These are phyloP conservation scores for Phengaris arion DNA, from an alignment of 2,888 invertebrate genomes.

Conservation along the genomic window DNA sequence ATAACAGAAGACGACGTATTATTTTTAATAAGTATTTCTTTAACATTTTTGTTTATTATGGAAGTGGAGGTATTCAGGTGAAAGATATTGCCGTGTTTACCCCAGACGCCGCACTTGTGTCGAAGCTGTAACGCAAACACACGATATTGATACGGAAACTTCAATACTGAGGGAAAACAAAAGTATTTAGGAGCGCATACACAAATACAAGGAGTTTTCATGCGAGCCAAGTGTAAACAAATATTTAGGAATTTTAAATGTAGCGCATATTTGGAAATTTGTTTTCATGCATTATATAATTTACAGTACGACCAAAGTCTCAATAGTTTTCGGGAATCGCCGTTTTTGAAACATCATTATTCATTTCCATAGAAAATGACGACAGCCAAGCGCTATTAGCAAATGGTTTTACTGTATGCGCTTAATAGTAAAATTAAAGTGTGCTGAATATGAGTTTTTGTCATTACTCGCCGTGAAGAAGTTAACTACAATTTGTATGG, in stretches of 20 bases:
- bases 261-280: not conserved
- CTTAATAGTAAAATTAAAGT: no score
- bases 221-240: conserved; percentile 28
- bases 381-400: no score
- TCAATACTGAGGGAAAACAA: conserved; percentile 71
- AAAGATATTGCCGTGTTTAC: conserved; percentile 58
- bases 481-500: no score
- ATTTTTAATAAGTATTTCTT: conserved; percentile 29
- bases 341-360: no score
- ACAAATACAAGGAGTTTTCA: conserved; percentile 34
- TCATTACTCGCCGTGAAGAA: no score
- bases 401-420: no score
- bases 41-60: conserved; percentile 40
- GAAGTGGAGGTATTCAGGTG: conserved; percentile 47
- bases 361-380: no score
- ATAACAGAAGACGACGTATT: no score
- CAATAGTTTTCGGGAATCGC: no score
- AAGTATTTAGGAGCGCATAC: conserved; percentile 45
- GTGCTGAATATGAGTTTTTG: no score
- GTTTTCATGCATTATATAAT: no score
- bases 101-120: conserved; percentile 44
- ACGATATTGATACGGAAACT: conserved; percentile 67
- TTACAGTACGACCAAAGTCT: no score
- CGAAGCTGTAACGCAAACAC: conserved; percentile 73
- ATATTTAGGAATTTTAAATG: conserved; percentile 7